Conservation (phyloP, 2,888 invertebrate genomes). For the Vannuccia rotundouncinata region DNA sequence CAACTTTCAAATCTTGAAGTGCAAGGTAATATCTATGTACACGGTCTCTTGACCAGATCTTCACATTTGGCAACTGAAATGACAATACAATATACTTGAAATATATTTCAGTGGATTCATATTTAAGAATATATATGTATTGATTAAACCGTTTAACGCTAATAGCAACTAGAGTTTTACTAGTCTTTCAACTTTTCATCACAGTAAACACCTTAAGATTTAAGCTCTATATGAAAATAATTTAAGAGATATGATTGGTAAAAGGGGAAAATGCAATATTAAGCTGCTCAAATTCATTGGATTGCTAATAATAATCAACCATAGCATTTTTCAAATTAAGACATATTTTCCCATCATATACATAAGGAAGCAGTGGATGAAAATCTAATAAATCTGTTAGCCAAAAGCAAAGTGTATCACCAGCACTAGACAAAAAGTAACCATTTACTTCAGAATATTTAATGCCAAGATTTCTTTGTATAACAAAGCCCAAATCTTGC, state of each 20-base stretch:
- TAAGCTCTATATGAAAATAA: no score
- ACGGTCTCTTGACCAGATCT: not conserved
- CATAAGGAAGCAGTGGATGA: not conserved
- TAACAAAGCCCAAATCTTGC: not conserved
- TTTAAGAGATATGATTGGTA: no score
- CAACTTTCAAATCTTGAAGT: not conserved
- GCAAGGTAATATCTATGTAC: not conserved
- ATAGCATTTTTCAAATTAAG: not conserved
- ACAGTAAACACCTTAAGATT: not conserved
- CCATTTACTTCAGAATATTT: not conserved
- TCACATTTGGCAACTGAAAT: not conserved
- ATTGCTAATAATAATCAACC: not conserved
- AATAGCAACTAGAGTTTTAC: no score
- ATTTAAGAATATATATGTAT: no score
- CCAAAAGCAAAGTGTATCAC: not conserved
- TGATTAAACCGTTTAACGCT: no score
- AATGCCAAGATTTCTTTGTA: not conserved
- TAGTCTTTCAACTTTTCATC: no score
- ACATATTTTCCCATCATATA: not conserved
- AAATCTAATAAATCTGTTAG: not conserved
- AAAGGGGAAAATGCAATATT: no score
- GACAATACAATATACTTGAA: not conserved
- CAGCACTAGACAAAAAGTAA: not conserved
- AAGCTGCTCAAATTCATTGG: not conserved
- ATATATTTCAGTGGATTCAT: no score